These are phyloP conservation scores for Drosophila acutilabella DNA, from an alignment of 2,888 invertebrate genomes.

Conservation along the genomic window DNA sequence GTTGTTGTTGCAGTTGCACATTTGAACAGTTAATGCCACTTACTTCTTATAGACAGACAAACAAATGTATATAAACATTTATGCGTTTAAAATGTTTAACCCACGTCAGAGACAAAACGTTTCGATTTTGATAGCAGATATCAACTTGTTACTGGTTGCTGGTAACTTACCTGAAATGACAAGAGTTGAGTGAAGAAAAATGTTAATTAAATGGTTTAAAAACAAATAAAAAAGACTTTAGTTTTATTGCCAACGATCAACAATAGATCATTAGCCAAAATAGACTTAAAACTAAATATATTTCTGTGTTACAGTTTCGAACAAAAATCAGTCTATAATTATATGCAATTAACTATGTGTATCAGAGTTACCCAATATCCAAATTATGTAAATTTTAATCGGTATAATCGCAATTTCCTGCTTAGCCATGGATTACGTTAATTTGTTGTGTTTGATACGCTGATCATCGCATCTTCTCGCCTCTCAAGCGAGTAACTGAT, in stretches of 20 bases:
- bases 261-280: too few relatives aligned
- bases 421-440: slow-evolving; percentile 45
- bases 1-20: slow-evolving; percentile 44
- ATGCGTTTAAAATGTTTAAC: slow-evolving; percentile 44
- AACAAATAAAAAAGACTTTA: too few relatives aligned
- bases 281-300: too few relatives aligned
- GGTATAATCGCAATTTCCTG: slow-evolving; percentile 33
- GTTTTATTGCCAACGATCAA: too few relatives aligned
- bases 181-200: slow-evolving; percentile 38
- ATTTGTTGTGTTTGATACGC: slow-evolving; percentile 22
- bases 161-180: slow-evolving; percentile 72
- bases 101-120: slow-evolving; percentile 79
- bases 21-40: slow-evolving; percentile 70
- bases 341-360: neutral
- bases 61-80: neutral
- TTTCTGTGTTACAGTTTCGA: too few relatives aligned
- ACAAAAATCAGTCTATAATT: slow-evolving; percentile 4
- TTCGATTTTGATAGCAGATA: slow-evolving; percentile 71
- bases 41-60: slow-evolving; percentile 52
- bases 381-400: slow-evolving; percentile 18
- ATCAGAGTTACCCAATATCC: neutral
- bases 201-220: slow-evolving; percentile 73
- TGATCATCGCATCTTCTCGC: slow-evolving; percentile 47
- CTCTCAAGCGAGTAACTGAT: slow-evolving; percentile 33
- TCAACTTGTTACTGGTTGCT: slow-evolving; percentile 42